phyloP scores from a whole-genome alignment of 2,797 vertebrate genomes.

The Gobionotothen gibberifrons region DNA sequence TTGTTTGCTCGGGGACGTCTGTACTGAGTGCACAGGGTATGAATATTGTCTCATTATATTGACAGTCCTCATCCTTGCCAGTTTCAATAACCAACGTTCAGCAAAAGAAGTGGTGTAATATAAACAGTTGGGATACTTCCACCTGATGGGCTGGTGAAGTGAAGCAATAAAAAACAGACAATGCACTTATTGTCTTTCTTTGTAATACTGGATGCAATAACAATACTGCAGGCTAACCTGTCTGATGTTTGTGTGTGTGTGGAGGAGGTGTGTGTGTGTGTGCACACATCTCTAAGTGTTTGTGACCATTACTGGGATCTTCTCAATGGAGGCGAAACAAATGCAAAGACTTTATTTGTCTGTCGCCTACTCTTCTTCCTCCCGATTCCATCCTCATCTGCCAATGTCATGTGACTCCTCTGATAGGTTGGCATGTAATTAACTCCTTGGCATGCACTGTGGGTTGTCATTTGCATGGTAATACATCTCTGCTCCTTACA shows the following conservation, averaged over 20 bases:
- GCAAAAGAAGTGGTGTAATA: conserved; percentile 67
- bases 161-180: conserved; percentile 69
- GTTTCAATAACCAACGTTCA: conserved; percentile 74
- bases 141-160: conserved; percentile 51
- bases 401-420: conserved; percentile 74
- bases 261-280: conserved; percentile 19
- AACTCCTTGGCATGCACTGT: conserved; percentile 76
- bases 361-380: conserved; percentile 30
- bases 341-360: conserved; percentile 40
- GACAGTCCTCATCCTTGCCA: conserved; percentile 71
- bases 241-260: conserved; percentile 50
- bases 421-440: conserved; percentile 82
- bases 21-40: conserved; percentile 58
- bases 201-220: conserved; percentile 71
- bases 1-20: conserved; percentile 66
- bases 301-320: conserved; percentile 52
- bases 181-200: conserved; percentile 72
- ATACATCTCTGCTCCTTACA: conserved; percentile 74
- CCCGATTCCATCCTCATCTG: conserved; percentile 62
- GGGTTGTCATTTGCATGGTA: conserved; percentile 82
- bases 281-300: conserved; percentile 54
- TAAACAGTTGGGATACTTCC: conserved; percentile 71
- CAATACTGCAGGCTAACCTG: conserved; percentile 57
- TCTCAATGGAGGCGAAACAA: conserved; percentile 34
- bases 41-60: conserved; percentile 80